Percentiles rank a stretch among this genome's conserved stretches.
These are phyloP conservation scores for Hyposmocoma kahamanoa DNA, from an alignment of 1,140 invertebrate genomes.

Conservation along the genomic window DNA sequence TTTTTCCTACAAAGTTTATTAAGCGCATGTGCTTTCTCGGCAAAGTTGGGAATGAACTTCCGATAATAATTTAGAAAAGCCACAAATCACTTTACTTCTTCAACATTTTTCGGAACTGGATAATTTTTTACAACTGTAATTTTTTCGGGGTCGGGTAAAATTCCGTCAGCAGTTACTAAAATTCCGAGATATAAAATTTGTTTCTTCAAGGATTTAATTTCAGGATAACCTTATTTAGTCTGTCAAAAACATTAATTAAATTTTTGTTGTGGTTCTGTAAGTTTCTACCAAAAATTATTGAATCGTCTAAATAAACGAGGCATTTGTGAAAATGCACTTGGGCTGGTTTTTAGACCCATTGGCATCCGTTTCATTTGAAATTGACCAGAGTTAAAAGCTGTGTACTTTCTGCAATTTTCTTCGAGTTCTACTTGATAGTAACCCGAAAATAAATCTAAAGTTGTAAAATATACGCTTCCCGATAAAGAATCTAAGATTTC, in stretches of 20 bases:
- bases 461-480: slow-evolving; percentile 17
- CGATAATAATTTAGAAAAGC: slow-evolving; percentile 59
- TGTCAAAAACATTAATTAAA: slow-evolving; percentile 46
- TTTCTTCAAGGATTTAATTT: slow-evolving; percentile 49
- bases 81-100: slow-evolving; percentile 56
- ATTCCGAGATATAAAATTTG: slow-evolving; percentile 58
- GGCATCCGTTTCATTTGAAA: slow-evolving; percentile 21
- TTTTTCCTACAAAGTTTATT: slow-evolving; percentile 8
- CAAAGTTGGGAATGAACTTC: slow-evolving; percentile 46
- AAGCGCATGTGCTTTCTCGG: slow-evolving; percentile 26
- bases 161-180: slow-evolving; percentile 40
- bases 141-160: slow-evolving; percentile 59
- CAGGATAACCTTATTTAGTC: slow-evolving; percentile 44
- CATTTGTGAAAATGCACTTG: slow-evolving; percentile 15
- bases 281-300: slow-evolving; percentile 36
- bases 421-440: slow-evolving; percentile 15
- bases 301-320: slow-evolving; percentile 58
- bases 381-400: slow-evolving; percentile 18
- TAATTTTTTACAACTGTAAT: slow-evolving; percentile 39
- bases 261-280: slow-evolving; percentile 35
- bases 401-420: slow-evolving; percentile 14
- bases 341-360: slow-evolving; percentile 21
- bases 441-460: slow-evolving; percentile 15
- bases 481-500: slow-evolving; percentile 21
- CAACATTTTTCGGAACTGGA: slow-evolving; percentile 39